A percentile compares a stretch with the other conserved stretches of the same genome.
Evolutionary conservation across 92 coral and sea anemone genomes (phyloP).

Genomic region (Diadumene lineata): DNA sequence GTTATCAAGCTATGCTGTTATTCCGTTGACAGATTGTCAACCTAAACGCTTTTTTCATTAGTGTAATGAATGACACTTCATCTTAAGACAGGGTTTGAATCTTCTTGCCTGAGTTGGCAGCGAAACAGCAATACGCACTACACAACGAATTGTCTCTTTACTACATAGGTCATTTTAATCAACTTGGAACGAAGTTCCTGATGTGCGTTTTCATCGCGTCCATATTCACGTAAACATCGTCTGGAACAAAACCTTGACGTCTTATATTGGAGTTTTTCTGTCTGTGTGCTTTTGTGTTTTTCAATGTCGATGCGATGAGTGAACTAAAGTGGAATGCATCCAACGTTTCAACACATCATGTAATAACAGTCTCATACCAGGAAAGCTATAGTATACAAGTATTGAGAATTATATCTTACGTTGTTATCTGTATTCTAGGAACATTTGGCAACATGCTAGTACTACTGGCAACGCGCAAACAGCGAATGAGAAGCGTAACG

Average conservation of each 20-base stretch:
- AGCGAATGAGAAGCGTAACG: conserved; percentile 45
- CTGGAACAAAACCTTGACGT: no score
- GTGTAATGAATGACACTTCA: conserved; percentile 12
- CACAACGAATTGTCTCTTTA: background rate
- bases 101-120: conserved; percentile 5
- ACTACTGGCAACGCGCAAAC: conserved; percentile 47
- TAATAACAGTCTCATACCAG: background rate
- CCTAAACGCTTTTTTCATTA: conserved; percentile 6
- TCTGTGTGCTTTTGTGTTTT: background rate
- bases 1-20: background rate
- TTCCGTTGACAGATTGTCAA: conserved; percentile 13
- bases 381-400: conserved; percentile 29
- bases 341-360: conserved; percentile 6
- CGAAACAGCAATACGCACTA: background rate
- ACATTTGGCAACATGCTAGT: conserved; percentile 52
- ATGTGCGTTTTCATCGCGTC: no score
- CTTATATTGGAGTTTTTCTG: no score
- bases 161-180: conserved; percentile 9
- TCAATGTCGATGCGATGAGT: background rate
- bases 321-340: conserved; percentile 1
- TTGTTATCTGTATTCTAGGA: conserved; percentile 40
- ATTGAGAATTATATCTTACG: conserved; percentile 40
- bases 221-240: no score
- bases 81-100: conserved; percentile 5
- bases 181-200: background rate